Evolutionary conservation across 2,888 invertebrate species (phyloP), one percentile per base, ranked within the genome.

Genomic region (Syrista parreyssii): DNA sequence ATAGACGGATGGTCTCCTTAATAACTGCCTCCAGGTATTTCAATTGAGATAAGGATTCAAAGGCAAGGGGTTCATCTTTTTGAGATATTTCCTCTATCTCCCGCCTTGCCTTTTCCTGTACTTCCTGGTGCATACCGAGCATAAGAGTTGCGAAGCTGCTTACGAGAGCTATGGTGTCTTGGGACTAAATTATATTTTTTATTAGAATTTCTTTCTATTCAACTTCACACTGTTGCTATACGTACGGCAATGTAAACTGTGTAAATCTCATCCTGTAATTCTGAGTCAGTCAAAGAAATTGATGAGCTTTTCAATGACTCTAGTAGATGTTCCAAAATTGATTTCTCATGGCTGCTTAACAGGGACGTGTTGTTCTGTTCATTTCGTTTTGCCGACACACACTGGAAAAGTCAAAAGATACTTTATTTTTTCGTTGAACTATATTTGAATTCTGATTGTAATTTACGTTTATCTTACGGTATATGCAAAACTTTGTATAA

Each of bases 171-270:
- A 82, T 30, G 1, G 85, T 84, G 72, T 85, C 85, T 79, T 85
- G 85, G 9, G 85, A 75, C 84, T 85, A 55, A 55, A 55, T 23
- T 23, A 55, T 23, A 55, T 55, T 55, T 23, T 55, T 55, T 55
- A 55, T 23, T 55, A 9, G 1, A 23, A 55, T 55, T 55, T 6
- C 9, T 55, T 55, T 55, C 6, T 55, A 55, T 23, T 2, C 6
- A 0, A 55, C 55, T 55, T 2, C 9, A 23, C 2, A 55, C 23
- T 23, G 9, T 55, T 55, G 23, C 0, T 55, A 6, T 55, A 55
- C 55, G 55, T 81, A 84, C 86, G 9, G 86, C 86, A 1, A 82
- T 83, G 71, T 83, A 85, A 12, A 86, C 0, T 1, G 86, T 85
- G 75, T 84, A 85, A 23, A 80, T 80, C 79, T 86, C 81, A 73